Conservation (phyloP, 92 coral and sea anemone genomes). For the Actinernus sp. region DNA sequence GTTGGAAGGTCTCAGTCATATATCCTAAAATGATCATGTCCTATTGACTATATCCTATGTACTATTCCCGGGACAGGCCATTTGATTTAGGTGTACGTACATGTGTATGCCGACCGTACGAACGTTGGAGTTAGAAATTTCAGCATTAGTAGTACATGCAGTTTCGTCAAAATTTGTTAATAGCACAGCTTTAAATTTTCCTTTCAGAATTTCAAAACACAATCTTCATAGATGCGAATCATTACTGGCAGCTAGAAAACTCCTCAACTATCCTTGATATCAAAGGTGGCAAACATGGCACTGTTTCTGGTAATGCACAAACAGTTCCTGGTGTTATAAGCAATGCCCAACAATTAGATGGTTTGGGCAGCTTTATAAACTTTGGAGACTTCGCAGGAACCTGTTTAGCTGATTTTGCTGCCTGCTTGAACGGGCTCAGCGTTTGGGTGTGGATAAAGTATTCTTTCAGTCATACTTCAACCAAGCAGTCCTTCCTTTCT, state of each 20-base stretch:
- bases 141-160: too few relatives aligned
- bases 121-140: too few relatives aligned
- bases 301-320: background rate
- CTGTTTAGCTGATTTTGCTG: constrained; percentile 17
- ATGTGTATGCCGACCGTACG: too few relatives aligned
- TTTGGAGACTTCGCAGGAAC: constrained; percentile 6
- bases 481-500: constrained; percentile 15
- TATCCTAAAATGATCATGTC: too few relatives aligned
- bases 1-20: too few relatives aligned
- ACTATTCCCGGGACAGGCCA: too few relatives aligned
- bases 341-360: constrained; percentile 3
- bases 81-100: too few relatives aligned
- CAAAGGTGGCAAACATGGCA: background rate
- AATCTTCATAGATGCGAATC: constrained; percentile 15
- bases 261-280: background rate
- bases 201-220: constrained; percentile 6
- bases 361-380: background rate
- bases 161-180: background rate
- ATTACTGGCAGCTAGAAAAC: constrained; percentile 35
- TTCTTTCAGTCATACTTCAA: background rate
- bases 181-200: background rate
- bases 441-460: constrained; percentile 26
- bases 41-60: too few relatives aligned
- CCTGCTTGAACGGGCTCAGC: constrained; percentile 17
- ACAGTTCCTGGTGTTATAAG: constrained; percentile 1